Evolutionary conservation across 2,797 vertebrate genomes (phyloP), one percentile per base, ranked within the genome.

Genomic region (Cichlasoma orientale): DNA sequence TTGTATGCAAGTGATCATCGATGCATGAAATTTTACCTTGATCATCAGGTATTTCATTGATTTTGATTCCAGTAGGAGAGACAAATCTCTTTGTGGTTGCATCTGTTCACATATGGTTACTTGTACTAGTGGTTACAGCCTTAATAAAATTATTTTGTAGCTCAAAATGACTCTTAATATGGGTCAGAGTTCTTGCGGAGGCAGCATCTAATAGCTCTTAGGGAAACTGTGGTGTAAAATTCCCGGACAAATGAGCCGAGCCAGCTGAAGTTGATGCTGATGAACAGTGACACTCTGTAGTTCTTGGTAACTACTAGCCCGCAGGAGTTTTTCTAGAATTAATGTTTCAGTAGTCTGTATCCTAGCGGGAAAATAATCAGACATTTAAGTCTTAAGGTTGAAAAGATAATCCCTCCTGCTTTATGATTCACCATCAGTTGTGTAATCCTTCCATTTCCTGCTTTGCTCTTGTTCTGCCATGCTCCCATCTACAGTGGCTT

Each of bases 351-450:
- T 75, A 77, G 88, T 88, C 85, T 78, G 84, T 77, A 82, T 77
- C 82, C 75, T 63, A 18, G 61, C 21, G 2, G 72, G n/a, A 56
- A 77, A 80, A 74, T 58, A 54, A 81, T 87, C 84, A 85, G 74
- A 86, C 70, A 56, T 85, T 59, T 53, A 66, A 85, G 70, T 54
- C 78, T 75, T n/a, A 53, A 78, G 57, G 71, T 82, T 88, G 69
- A 78, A 83, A 69, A 88, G 77, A 80, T 85, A 79, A 92, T 89
- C 78, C 81, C 57, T 66, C 1, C 3, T 78, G 75, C 75, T 88
- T 84, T 82, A 80, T 84, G 74, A 78, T 76, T 79, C 12, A 0
- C 55, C 52, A 27, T 75, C 21, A 14, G 19, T 75, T 69, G 69
- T 79, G 66, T 80, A 77, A 86, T 89, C 82, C 79, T 76, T 79